Evolutionary conservation across 2,113 vertebrate genomes (phyloP).

Genomic region (Rynchops niger): DNA sequence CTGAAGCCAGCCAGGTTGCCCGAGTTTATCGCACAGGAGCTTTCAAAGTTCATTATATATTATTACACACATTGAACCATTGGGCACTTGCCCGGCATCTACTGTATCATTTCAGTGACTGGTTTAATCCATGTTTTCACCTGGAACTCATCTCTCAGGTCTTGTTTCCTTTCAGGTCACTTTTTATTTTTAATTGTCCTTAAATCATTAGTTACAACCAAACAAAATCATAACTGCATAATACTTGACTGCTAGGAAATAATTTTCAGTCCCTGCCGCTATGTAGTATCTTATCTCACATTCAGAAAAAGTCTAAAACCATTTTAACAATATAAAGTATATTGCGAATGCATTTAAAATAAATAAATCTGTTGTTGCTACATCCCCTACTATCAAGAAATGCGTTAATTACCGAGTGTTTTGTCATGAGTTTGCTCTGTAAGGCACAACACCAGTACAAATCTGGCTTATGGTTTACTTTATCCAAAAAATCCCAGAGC

Average conservation of each 20-base stretch:
- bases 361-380: conserved; percentile 34
- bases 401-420: background rate
- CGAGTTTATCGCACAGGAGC: background rate
- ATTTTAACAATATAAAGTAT: background rate
- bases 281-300: background rate
- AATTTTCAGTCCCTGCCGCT: background rate
- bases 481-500: background rate
- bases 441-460: conserved; percentile 36
- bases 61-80: background rate
- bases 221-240: background rate
- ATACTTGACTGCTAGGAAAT: background rate
- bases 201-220: conserved; percentile 7
- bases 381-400: background rate
- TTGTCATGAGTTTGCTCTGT: background rate
- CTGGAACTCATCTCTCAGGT: background rate
- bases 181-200: background rate
- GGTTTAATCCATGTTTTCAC: background rate
- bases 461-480: background rate
- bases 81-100: background rate
- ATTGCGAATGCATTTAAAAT: background rate
- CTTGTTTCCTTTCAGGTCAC: background rate
- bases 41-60: background rate
- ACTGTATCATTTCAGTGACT: background rate
- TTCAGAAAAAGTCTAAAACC: background rate
- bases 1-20: background rate